Conservation (phyloP, 2,113 vertebrate species). For the Pongo pygmaeus region DNA sequence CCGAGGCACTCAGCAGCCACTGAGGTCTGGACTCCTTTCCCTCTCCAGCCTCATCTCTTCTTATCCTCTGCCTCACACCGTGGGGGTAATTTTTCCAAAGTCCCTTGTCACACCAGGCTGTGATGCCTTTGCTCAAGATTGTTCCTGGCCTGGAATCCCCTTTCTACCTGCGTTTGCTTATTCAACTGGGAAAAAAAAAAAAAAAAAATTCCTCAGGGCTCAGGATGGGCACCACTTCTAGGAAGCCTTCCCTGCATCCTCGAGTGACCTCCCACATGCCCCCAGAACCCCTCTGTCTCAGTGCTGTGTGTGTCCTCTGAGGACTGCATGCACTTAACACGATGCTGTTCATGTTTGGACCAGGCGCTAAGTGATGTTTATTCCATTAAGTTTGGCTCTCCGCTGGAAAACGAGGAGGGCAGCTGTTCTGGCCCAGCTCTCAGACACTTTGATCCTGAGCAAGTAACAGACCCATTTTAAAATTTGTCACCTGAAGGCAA, state of each 20-base stretch:
- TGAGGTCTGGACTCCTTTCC: not conserved
- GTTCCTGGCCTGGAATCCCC: not conserved
- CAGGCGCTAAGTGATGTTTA: not conserved
- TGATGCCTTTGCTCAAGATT: not conserved
- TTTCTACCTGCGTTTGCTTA: not conserved
- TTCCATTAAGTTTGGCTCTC: not conserved
- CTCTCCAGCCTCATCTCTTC: too few relatives aligned
- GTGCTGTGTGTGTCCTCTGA: not conserved
- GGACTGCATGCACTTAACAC: accelerated
- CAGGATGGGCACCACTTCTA: not conserved
- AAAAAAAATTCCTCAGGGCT: not conserved
- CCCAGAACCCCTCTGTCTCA: not conserved
- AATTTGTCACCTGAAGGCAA: not conserved
- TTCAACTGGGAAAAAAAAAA: not conserved
- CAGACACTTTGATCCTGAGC: not conserved
- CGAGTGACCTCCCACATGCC: accelerated
- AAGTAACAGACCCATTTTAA: not conserved
- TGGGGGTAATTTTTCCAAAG: accelerated
- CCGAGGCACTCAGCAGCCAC: accelerated
- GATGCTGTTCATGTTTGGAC: not conserved
- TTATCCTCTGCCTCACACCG: not conserved
- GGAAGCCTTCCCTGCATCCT: not conserved
- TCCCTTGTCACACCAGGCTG: not conserved
- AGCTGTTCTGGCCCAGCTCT: not conserved
- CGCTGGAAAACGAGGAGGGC: not conserved